Evolutionary conservation across 2,113 vertebrate species (phyloP).

Genomic region (Carassius auratus): DNA sequence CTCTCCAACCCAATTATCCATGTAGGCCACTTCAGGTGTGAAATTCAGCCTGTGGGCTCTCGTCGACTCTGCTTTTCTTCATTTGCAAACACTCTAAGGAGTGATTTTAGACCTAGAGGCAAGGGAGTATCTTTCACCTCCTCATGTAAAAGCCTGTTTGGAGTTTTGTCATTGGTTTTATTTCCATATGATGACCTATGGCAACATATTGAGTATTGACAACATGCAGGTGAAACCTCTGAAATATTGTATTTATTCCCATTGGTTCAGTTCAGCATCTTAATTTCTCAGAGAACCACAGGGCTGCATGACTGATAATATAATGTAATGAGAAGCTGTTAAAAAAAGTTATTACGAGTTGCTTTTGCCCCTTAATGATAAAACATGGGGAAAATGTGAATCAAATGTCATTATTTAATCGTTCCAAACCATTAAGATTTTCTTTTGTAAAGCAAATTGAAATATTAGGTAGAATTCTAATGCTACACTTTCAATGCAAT

Average conservation of each 20-base stretch:
- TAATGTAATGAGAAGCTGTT: not conserved
- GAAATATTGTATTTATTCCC: not conserved
- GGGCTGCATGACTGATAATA: not conserved
- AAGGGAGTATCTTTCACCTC: conserved; percentile 16
- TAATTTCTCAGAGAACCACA: not conserved
- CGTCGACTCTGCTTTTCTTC: not conserved
- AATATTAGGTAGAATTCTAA: not conserved
- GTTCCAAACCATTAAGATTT: not conserved
- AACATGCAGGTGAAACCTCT: not conserved
- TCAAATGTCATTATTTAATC: not conserved
- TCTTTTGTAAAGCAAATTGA: not conserved
- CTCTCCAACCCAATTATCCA: conserved; percentile 37
- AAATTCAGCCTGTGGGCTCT: conserved; percentile 14
- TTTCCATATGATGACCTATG: conserved; percentile 6
- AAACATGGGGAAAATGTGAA: not conserved
- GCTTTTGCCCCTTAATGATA: no score
- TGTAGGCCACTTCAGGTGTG: conserved; percentile 35
- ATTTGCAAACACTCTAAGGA: conserved; percentile 16
- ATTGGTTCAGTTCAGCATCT: not conserved
- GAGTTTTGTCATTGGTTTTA: not conserved
- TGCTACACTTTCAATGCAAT: not conserved
- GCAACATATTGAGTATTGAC: not conserved
- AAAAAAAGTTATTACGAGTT: no score
- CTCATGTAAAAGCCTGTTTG: not conserved
- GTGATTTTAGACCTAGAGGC: not conserved